Base-by-base conservation (phyloP, 2,888 invertebrate species). In the Drosophila pegasa region DNA sequence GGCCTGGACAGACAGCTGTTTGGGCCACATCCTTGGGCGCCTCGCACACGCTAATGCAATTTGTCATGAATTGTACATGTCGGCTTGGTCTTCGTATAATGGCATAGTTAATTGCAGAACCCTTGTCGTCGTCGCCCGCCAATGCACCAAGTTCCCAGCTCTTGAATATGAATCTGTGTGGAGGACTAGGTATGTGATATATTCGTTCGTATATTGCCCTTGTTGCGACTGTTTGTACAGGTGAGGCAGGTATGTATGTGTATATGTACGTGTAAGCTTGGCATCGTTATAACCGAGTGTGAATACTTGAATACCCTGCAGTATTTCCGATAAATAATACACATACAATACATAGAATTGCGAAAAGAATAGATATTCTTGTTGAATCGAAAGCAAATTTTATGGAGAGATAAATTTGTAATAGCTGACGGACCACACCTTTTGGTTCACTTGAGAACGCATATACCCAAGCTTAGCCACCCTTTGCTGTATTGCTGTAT, bases 81-180 rank as follows among this genome's bases (percentile, higher is more conserved):
- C 7, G 54, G 31, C 37, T 22, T 33, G 31, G 12, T 14, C 33
- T 27, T 14, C 38, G 40, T 37, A 41, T 55, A 59, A 65, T 59
- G 50, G 41, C 59, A 54, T 31, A 65, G 55, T 61, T 62, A 68
- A 68, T 60, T 58, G 58, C 58, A 67, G 58, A 38, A 40, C 57
- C 38, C 33, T 57, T 47, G 51, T 33, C 31, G 45, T 41, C 43
- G 22, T 57, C 40, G 43, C 8, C 54, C 27, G n/a, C 35, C 43
- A 61, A 56, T 38, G 47, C 14, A 12, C 31, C 31, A 12, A 61
- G 25, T 12, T 45, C 16, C 3, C 12, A 7, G 14, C 20, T 7
- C 29, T 40, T 38, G 9, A 58, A 40, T 50, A 37, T 47, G 35
- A 27, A 16, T 40, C 27, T 16, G 22, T 29, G 48, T 7, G 51